phyloP scores from a whole-genome alignment of 2,888 invertebrate genomes.

The Spialia ferax region DNA sequence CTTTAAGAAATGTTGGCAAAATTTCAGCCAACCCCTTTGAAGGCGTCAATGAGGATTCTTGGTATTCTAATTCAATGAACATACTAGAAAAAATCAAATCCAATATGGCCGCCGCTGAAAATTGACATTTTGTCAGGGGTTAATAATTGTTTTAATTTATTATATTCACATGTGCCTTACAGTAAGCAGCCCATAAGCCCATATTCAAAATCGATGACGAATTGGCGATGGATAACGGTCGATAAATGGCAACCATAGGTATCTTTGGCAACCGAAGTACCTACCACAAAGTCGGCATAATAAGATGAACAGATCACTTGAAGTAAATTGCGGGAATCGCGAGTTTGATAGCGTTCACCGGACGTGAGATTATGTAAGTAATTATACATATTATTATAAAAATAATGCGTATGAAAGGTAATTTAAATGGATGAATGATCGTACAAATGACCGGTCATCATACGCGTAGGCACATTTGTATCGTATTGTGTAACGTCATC shows the following conservation, averaged over 20 bases:
- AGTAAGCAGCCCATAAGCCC: no score
- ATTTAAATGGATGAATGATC: background rate
- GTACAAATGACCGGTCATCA: conserved; percentile 5
- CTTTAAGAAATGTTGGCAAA: no score
- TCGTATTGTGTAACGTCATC: conserved; percentile 34
- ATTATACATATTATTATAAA: background rate
- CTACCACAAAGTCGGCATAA: no score
- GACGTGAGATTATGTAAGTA: background rate
- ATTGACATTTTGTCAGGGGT: no score
- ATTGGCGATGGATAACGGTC: background rate
- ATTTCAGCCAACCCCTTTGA: no score
- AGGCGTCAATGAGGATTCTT: no score
- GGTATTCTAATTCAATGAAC: no score
- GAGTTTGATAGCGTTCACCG: background rate
- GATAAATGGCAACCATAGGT: background rate
- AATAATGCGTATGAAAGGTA: no score
- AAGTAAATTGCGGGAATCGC: background rate
- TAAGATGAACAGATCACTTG: background rate
- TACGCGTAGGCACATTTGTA: conserved; percentile 5
- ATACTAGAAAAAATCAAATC: no score
- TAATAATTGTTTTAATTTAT: no score
- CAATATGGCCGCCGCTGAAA: no score
- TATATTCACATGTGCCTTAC: no score
- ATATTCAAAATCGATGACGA: background rate
- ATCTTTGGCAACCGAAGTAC: background rate